Evolutionary conservation across 2,797 vertebrate species (phyloP).

Genomic region (Alcedo quadribrachys): DNA sequence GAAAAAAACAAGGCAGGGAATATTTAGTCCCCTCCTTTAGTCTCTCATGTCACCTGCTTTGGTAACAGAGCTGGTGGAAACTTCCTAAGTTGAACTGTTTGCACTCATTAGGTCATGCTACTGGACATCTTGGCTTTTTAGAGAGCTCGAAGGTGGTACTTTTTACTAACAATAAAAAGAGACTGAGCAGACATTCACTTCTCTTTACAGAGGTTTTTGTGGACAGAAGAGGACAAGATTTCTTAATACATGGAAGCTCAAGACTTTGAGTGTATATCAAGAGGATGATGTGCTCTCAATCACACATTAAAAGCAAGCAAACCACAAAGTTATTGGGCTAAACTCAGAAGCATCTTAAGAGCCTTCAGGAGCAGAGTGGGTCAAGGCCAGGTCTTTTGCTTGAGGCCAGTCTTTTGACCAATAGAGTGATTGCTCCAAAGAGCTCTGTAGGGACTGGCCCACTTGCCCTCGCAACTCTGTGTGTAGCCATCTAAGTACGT

Average conservation of each 20-base stretch:
- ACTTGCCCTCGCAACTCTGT: background rate
- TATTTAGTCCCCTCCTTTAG: background rate
- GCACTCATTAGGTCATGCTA: background rate
- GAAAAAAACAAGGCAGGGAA: background rate
- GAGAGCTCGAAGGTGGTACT: background rate
- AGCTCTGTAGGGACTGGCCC: background rate
- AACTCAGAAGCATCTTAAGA: background rate
- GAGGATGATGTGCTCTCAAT: background rate
- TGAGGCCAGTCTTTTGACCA: background rate
- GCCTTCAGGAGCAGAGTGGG: background rate
- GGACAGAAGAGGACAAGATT: background rate
- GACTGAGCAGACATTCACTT: fast-evolving
- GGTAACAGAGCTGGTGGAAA: background rate
- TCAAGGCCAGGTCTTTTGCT: background rate
- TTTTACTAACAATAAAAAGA: background rate
- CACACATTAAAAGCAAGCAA: background rate
- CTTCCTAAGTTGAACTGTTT: background rate
- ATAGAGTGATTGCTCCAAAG: background rate
- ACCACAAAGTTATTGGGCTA: background rate
- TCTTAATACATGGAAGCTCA: background rate
- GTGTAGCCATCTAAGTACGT: fast-evolving
- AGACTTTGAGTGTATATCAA: background rate
- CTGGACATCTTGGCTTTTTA: background rate
- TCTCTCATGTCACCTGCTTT: background rate
- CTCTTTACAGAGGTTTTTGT: background rate